Evolutionary conservation across 2,113 vertebrate genomes (phyloP), one percentile per base, ranked within the genome.

Genomic region (Lepus europaeus): DNA sequence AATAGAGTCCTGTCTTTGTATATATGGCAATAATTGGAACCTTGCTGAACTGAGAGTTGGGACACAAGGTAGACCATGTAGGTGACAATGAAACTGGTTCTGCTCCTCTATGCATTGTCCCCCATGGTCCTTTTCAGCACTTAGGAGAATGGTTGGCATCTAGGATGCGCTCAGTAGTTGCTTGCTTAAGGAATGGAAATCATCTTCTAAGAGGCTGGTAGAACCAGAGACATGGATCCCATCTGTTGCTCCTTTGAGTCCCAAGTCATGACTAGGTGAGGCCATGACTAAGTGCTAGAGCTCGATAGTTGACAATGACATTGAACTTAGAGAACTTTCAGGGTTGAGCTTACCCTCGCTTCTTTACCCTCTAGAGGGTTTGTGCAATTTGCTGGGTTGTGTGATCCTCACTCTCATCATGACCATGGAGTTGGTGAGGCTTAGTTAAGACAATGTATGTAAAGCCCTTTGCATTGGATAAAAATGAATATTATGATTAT

Each of bases 11-110:
- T 80, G n/a, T 56, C 49, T 93, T 51, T 29, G 1, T 12, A 3
- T 14, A 29, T 29, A 16, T 0, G 20, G 68, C 11, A 33, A 25
- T 17, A 33, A 45, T 20, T 7, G 39, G 33, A 49, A 4, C 39
- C 91, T 87, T 76, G 73, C 33, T 76, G 49, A 59, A 29, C 0
- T 0, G 13, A 78, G 8, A 3, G 2, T 69, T 8, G 22, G 19
- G 59, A 14, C 14, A 9, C 19, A 19, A 2, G 0, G 13, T 1
- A 3, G 63, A 25, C 6, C 25, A 23, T 6, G 68, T 1, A 0
- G 45, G 6, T 2, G n/a, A 39, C 2, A 23, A 2, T 6, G 36
- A 73, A 51, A 33, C 17, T 6, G 45, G 8, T 8, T 85, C 36
- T n/a, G 8, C 8, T 2, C 29, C 31, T 20, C 4, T 45, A 22